Conservation (phyloP, 2,888 invertebrate genomes). For the Parasteatoda lunata region DNA sequence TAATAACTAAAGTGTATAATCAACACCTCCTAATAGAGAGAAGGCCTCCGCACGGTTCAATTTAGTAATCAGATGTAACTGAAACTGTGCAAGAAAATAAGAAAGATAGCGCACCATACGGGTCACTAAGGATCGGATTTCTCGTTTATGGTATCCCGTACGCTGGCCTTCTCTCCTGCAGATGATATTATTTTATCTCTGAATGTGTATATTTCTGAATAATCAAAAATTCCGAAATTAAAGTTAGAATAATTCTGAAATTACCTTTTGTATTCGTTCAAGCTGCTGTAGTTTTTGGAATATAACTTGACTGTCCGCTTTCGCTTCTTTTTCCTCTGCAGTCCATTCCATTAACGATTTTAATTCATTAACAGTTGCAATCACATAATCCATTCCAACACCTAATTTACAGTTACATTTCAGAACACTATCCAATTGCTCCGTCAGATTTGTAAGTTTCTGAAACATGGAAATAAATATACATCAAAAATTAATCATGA, state of each 20-base stretch:
- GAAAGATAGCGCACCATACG: too few species aligned
- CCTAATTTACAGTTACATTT: slow-evolving; percentile 50
- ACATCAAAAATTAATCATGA: neutral
- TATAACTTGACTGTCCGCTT: slow-evolving; percentile 40
- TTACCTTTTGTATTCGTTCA: slow-evolving; percentile 54
- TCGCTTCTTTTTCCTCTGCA: slow-evolving; percentile 34
- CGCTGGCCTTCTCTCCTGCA: too few species aligned
- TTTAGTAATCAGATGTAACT: too few species aligned
- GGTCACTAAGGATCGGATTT: too few species aligned
- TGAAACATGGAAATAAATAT: slow-evolving; percentile 9
- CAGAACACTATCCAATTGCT: slow-evolving; percentile 39
- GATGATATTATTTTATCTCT: too few species aligned
- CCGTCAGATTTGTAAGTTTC: slow-evolving; percentile 42
- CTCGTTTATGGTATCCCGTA: too few species aligned
- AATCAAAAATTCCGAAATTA: neutral
- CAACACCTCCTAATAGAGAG: too few species aligned
- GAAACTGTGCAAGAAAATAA: too few species aligned
- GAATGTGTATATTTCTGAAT: too few species aligned
- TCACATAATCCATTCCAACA: slow-evolving; percentile 50
- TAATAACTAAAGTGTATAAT: too few species aligned
- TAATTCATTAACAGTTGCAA: slow-evolving; percentile 49
- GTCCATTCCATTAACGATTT: slow-evolving; percentile 57
- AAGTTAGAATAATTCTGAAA: neutral
- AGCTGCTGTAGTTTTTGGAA: slow-evolving; percentile 55
- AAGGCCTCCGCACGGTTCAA: too few species aligned